Evolutionary conservation across 2,888 invertebrate genomes (phyloP).

Genomic region (Patella ulyssiponensis): DNA sequence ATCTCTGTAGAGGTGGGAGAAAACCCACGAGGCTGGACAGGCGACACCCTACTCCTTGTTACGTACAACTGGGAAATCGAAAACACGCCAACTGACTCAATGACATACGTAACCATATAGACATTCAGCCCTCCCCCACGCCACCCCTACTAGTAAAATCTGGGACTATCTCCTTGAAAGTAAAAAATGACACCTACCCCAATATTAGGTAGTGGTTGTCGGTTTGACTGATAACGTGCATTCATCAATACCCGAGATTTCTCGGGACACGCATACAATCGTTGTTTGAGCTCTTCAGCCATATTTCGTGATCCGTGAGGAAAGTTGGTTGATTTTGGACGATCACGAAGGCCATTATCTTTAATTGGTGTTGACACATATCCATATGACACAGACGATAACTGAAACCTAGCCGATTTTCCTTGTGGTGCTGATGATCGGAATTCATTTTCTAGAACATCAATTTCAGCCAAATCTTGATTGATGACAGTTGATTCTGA

Average conservation of each 20-base stretch:
- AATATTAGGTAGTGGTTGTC: slow-evolving; percentile 15
- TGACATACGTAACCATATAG: too few relatives aligned
- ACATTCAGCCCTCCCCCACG: too few relatives aligned
- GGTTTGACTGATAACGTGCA: slow-evolving; percentile 29
- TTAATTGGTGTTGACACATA: background rate
- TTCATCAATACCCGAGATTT: slow-evolving; percentile 53
- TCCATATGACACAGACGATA: background rate
- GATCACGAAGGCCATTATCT: background rate
- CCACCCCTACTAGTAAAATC: too few relatives aligned
- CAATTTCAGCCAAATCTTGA: slow-evolving; percentile 52
- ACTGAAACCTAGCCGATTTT: slow-evolving; percentile 19
- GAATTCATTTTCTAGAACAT: slow-evolving; percentile 46
- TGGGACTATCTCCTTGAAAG: too few relatives aligned
- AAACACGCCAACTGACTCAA: too few relatives aligned
- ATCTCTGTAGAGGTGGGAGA: too few relatives aligned
- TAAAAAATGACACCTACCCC: background rate
- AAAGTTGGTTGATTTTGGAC: slow-evolving; percentile 8
- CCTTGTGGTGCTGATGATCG: slow-evolving; percentile 29
- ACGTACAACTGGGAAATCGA: too few relatives aligned
- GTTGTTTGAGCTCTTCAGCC: slow-evolving; percentile 53
- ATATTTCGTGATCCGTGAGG: slow-evolving; percentile 34
- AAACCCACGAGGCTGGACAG: too few relatives aligned
- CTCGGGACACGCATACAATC: slow-evolving; percentile 58
- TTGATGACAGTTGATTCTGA: slow-evolving; percentile 60
- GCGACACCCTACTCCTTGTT: too few relatives aligned